phyloP scores from a whole-genome alignment of 2,888 invertebrate species.

The Bellardia pandia region DNA sequence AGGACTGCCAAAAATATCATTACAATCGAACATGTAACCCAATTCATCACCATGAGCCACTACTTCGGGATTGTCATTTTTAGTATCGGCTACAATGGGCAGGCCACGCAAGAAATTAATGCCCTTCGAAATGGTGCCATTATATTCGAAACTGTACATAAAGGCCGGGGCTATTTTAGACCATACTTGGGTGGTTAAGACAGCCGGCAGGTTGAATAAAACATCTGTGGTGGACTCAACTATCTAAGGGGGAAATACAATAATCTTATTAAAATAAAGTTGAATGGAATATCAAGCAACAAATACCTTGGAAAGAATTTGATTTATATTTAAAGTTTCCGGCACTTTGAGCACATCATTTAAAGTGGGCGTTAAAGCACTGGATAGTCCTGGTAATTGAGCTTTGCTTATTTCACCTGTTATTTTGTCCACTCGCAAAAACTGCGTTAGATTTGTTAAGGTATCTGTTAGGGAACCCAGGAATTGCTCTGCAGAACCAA shows the following conservation, averaged over 20 bases:
- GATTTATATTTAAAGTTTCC: conserved; percentile 77
- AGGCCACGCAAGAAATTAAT: conserved; percentile 88
- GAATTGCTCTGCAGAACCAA: conserved; percentile 80
- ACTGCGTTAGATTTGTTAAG: conserved; percentile 77
- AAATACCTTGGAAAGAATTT: conserved; percentile 80
- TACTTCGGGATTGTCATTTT: conserved; percentile 80
- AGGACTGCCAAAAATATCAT: conserved; percentile 86
- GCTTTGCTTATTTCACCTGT: conserved; percentile 80
- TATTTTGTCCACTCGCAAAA: conserved; percentile 79
- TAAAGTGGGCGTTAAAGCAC: conserved; percentile 78
- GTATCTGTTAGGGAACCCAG: conserved; percentile 79
- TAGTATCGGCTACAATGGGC: conserved; percentile 85
- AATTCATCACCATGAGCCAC: conserved; percentile 90
- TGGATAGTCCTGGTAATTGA: conserved; percentile 78
- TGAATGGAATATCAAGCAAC: background rate
- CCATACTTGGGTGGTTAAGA: conserved; percentile 90
- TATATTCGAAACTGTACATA: conserved; percentile 91
- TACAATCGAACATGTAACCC: conserved; percentile 89
- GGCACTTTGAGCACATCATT: conserved; percentile 81
- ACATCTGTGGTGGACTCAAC: conserved; percentile 87
- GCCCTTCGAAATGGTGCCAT: conserved; percentile 87
- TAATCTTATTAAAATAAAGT: background rate
- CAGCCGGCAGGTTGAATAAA: conserved; percentile 91
- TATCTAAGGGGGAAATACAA: conserved; percentile 73
- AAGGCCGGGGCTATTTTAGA: conserved; percentile 87